Evolutionary conservation across 2,888 invertebrate species (phyloP).

Genomic region (Xestobium rufovillosum): DNA sequence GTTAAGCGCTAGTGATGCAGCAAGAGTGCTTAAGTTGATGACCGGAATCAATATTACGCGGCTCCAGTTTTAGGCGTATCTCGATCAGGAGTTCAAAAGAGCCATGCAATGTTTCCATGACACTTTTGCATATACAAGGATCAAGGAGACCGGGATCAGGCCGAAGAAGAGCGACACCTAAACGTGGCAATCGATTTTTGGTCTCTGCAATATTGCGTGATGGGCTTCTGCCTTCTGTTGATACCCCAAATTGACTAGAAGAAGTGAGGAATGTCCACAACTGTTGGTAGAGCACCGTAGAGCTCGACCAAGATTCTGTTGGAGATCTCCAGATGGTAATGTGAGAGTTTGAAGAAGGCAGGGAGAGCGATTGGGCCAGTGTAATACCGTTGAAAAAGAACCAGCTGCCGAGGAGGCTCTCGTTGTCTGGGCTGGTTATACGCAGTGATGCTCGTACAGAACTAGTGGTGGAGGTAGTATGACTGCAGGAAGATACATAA

Average conservation of each 20-base stretch:
- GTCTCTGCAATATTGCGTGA: too few relatives aligned
- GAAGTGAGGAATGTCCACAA: too few relatives aligned
- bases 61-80: constrained; percentile 2
- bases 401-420: constrained; percentile 7
- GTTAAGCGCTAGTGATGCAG: too few relatives aligned
- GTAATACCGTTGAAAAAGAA: too few relatives aligned
- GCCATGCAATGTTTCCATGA: constrained; percentile 5
- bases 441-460: constrained; percentile 14
- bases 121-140: constrained; percentile 4
- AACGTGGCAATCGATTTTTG: constrained; percentile 2
- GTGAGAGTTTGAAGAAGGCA: too few relatives aligned
- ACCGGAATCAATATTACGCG: constrained; percentile 1
- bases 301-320: too few relatives aligned
- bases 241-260: too few relatives aligned
- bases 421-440: constrained; percentile 14
- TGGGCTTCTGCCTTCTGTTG: too few relatives aligned
- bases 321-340: constrained; percentile 1
- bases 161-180: too few relatives aligned
- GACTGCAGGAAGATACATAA: constrained; percentile 5
- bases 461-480: constrained; percentile 9
- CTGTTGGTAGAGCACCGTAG: too few relatives aligned
- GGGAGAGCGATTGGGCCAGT: constrained; percentile 2
- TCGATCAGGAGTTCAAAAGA: not conserved
- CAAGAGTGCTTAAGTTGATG: too few relatives aligned
- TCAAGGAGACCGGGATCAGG: too few relatives aligned